These are phyloP conservation scores for Tokudaia muenninki DNA, from an alignment of 2,797 vertebrate genomes.

Conservation along the genomic window DNA sequence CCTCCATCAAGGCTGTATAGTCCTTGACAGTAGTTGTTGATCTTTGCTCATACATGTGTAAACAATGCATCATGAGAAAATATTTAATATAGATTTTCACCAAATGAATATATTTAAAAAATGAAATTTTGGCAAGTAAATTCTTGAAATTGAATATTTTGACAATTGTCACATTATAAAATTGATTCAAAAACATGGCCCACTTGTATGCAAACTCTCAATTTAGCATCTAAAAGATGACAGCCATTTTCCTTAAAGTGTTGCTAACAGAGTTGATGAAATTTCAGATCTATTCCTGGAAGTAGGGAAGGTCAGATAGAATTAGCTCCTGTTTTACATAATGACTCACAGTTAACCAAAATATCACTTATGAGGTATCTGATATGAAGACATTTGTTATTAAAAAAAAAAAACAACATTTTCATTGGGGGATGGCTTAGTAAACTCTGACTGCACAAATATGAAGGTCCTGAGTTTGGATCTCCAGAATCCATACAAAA, in stretches of 20 bases:
- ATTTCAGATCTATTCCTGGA: neutral
- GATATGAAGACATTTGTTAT: neutral
- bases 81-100: neutral
- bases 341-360: neutral
- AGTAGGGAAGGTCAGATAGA: neutral
- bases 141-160: neutral
- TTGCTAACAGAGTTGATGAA: neutral
- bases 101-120: neutral
- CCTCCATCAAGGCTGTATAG: too few relatives aligned
- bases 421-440: neutral
- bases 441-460: neutral
- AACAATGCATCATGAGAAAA: neutral
- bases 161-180: neutral
- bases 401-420: neutral
- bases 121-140: neutral
- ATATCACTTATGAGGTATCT: neutral
- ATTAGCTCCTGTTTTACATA: neutral
- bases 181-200: neutral
- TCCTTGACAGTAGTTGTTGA: too few relatives aligned
- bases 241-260: neutral
- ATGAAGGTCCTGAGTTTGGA: rapidly evolving
- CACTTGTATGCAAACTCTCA: neutral
- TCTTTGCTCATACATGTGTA: neutral
- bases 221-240: neutral
- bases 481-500: neutral